A percentile compares a stretch with the other conserved stretches of the same genome.
phyloP scores from a whole-genome alignment of 2,113 vertebrate genomes.

The Tetrao urogallus region DNA sequence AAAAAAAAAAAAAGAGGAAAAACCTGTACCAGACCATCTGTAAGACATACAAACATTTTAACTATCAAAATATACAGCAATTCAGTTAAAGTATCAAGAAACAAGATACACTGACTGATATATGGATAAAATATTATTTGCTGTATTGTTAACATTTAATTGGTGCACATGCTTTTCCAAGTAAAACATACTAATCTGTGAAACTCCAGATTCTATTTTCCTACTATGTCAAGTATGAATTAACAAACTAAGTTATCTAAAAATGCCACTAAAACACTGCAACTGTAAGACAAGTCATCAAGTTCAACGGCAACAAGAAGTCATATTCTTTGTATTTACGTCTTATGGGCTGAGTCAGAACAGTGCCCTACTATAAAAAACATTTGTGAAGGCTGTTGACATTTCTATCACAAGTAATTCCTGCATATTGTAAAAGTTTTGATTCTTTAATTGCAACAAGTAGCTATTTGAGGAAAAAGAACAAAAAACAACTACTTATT shows the following conservation, averaged over 20 bases:
- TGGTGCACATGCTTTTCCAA: slow-evolving; percentile 76
- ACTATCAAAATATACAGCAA: slow-evolving; percentile 78
- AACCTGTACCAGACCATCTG: slow-evolving; percentile 75
- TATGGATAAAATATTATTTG: slow-evolving; percentile 68
- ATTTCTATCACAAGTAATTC: slow-evolving; percentile 73
- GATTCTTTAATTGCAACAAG: slow-evolving; percentile 73
- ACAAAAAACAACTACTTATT: slow-evolving; percentile 69
- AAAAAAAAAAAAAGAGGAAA: slow-evolving; percentile 42
- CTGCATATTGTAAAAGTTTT: slow-evolving; percentile 69
- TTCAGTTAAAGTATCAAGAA: slow-evolving; percentile 74
- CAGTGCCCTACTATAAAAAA: slow-evolving; percentile 68
- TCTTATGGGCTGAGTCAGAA: slow-evolving; percentile 56
- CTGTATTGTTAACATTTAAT: slow-evolving; percentile 79
- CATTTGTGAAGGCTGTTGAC: slow-evolving; percentile 83
- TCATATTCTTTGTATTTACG: slow-evolving; percentile 38
- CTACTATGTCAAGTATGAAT: slow-evolving; percentile 58
- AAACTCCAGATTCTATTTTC: slow-evolving; percentile 56
- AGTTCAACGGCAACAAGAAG: slow-evolving; percentile 59
- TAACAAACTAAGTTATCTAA: slow-evolving; percentile 61
- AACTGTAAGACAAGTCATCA: slow-evolving; percentile 62
- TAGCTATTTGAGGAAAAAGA: slow-evolving; percentile 62
- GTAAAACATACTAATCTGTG: slow-evolving; percentile 71
- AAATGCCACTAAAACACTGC: slow-evolving; percentile 59
- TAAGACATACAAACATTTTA: slow-evolving; percentile 81
- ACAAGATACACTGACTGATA: slow-evolving; percentile 77